Evolutionary conservation across 2,113 vertebrate genomes (phyloP).

Genomic region (Sclerurus mexicanus): DNA sequence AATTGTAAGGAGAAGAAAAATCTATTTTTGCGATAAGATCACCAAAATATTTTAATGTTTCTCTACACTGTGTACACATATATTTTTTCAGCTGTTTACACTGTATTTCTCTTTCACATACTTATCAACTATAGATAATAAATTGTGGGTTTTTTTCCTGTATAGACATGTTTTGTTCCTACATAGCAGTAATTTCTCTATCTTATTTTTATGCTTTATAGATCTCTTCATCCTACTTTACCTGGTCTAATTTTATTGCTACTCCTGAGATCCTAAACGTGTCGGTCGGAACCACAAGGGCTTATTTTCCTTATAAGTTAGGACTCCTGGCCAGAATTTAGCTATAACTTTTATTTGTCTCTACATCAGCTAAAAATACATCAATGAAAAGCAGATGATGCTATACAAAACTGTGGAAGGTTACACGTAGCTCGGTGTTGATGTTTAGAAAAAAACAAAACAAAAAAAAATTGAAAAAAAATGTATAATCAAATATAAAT

Average conservation of each 20-base stretch:
- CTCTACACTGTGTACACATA: too few species aligned
- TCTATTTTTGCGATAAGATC: neutral
- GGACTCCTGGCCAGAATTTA: neutral
- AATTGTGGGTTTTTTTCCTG: neutral
- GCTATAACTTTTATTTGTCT: neutral
- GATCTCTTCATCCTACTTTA: neutral
- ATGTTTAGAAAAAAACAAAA: neutral
- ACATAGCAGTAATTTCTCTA: neutral
- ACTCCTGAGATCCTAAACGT: neutral
- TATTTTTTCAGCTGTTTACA: neutral
- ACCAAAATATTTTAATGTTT: neutral
- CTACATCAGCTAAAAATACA: neutral
- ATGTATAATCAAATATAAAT: neutral
- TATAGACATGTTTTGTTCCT: neutral
- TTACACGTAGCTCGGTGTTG: neutral
- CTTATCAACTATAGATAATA: neutral
- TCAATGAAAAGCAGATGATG: neutral
- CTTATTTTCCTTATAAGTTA: neutral
- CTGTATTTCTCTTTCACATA: neutral
- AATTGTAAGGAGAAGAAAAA: neutral
- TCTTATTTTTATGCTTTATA: neutral
- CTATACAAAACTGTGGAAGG: neutral
- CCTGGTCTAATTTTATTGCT: neutral
- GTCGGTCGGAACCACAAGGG: neutral
- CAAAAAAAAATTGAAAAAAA: neutral